A percentile compares a stretch with the other conserved stretches of the same genome.
phyloP scores from a whole-genome alignment of 2,888 invertebrate genomes.

The Caenorhabditis uteleia region DNA sequence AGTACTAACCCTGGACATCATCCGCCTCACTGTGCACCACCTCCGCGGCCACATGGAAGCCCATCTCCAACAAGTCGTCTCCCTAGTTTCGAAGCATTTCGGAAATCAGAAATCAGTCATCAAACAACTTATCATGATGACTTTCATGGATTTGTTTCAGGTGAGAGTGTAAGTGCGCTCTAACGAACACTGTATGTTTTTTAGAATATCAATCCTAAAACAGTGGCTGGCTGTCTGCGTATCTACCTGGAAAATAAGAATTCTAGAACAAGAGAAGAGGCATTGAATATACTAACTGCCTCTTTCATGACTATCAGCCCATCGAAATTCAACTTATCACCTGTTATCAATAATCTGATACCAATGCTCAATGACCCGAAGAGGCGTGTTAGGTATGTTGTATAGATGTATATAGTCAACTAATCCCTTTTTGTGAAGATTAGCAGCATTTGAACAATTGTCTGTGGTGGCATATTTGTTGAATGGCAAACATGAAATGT shows the following conservation, averaged over 20 bases:
- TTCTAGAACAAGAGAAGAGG: conserved; percentile 78
- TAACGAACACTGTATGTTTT: neutral
- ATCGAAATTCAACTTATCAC: conserved; percentile 77
- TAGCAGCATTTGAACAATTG: conserved; percentile 81
- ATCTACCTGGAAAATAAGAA: conserved; percentile 73
- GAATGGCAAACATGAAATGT: conserved; percentile 74
- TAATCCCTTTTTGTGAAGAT: conserved; percentile 30
- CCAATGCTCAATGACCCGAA: conserved; percentile 76
- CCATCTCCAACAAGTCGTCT: conserved; percentile 70
- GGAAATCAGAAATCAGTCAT: conserved; percentile 74
- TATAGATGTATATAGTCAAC: neutral
- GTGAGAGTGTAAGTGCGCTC: conserved; percentile 1
- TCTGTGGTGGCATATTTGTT: conserved; percentile 81
- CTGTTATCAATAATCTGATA: conserved; percentile 72
- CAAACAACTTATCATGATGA: conserved; percentile 72
- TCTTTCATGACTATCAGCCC: conserved; percentile 82
- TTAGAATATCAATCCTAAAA: conserved; percentile 70
- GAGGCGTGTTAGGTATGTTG: conserved; percentile 76
- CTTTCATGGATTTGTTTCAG: conserved; percentile 74
- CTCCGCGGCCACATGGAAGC: conserved; percentile 65
- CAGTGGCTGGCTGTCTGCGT: conserved; percentile 74
- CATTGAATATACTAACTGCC: conserved; percentile 78
- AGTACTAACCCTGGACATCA: conserved; percentile 72
- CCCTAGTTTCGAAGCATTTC: conserved; percentile 72
- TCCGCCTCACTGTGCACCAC: conserved; percentile 71